phyloP scores from a whole-genome alignment of 2,797 vertebrate genomes.

The Lacerta viridis region DNA sequence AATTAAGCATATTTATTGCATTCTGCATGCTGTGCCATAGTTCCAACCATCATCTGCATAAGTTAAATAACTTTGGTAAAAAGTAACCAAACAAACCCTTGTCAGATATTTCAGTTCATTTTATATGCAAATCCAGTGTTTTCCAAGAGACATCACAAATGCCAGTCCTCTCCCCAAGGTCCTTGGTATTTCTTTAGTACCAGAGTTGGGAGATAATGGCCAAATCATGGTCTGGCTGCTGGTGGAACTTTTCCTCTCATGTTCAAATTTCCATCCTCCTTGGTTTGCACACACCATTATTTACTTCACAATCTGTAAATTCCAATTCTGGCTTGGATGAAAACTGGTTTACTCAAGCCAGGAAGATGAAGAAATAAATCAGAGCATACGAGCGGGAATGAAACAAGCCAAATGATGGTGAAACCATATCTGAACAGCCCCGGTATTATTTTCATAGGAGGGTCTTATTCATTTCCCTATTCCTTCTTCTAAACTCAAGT shows the following conservation, averaged over 20 bases:
- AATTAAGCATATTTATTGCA: neutral
- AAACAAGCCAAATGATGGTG: neutral
- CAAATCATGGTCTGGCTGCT: neutral
- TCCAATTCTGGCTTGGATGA: neutral
- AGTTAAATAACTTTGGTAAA: neutral
- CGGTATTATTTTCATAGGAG: neutral
- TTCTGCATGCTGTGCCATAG: neutral
- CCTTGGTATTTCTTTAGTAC: neutral
- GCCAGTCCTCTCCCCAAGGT: neutral
- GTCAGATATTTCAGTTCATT: slow-evolving; percentile 11
- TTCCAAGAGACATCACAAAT: neutral
- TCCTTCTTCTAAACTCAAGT: neutral
- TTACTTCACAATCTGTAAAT: neutral
- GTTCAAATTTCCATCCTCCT: neutral
- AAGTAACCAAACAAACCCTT: neutral
- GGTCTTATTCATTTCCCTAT: neutral
- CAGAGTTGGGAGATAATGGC: neutral
- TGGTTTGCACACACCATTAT: neutral
- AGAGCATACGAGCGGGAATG: neutral
- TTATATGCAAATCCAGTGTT: neutral
- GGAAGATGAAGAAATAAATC: neutral
- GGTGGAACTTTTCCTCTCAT: neutral
- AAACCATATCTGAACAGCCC: neutral
- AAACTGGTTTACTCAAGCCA: neutral
- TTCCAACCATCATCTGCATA: neutral